Conservation (phyloP, 2,888 invertebrate genomes). For the Drosophila eohydei region DNA sequence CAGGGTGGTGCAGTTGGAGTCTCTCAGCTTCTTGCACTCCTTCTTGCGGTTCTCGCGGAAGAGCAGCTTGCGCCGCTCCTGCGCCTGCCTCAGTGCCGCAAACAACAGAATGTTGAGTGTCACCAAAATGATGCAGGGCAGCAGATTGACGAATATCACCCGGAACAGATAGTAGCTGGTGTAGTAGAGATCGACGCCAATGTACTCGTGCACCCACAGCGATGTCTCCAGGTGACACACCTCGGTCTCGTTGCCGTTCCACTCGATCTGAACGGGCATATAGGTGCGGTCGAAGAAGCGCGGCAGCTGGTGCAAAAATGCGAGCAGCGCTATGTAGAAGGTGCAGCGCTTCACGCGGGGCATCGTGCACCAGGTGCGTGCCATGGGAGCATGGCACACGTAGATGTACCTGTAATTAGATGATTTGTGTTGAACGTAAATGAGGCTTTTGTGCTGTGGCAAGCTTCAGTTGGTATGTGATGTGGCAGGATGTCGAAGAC, state of each 20-base stretch:
- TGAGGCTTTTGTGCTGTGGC: too few relatives aligned
- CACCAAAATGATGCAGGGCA: conserved; percentile 95
- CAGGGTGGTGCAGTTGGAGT: conserved; percentile 92
- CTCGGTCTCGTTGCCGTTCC: conserved; percentile 88
- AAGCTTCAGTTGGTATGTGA: background rate
- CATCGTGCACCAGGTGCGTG: conserved; percentile 91
- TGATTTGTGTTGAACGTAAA: background rate
- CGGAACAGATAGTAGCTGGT: conserved; percentile 93
- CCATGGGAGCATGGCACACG: conserved; percentile 96
- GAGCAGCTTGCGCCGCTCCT: conserved; percentile 90
- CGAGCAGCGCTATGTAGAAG: conserved; percentile 91
- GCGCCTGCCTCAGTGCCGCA: conserved; percentile 93
- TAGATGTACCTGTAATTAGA: conserved; percentile 89
- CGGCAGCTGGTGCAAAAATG: conserved; percentile 93
- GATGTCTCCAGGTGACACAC: conserved; percentile 89
- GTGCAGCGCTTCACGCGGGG: conserved; percentile 92
- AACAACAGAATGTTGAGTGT: conserved; percentile 95
- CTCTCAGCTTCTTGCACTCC: conserved; percentile 91
- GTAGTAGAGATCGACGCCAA: conserved; percentile 91
- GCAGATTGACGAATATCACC: conserved; percentile 95
- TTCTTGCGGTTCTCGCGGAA: conserved; percentile 92
- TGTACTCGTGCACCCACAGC: conserved; percentile 89
- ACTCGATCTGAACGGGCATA: conserved; percentile 88
- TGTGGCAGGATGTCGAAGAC: too few relatives aligned
- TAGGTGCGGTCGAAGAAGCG: conserved; percentile 91